Base-by-base conservation (phyloP, 2,888 invertebrate species). In the Onchidella celtica region DNA sequence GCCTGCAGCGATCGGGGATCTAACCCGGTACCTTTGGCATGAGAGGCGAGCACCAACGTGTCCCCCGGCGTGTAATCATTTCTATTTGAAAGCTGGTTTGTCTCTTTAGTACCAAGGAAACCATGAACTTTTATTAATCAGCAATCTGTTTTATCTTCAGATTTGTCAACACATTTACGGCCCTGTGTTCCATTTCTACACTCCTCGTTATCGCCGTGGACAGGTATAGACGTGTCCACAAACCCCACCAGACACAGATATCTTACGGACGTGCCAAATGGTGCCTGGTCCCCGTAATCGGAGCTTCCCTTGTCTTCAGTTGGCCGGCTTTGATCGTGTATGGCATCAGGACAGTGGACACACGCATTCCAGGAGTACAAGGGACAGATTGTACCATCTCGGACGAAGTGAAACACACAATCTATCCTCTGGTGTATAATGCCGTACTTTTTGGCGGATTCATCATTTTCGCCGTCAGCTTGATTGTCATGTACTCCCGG, bases 351-450 rank as follows among this genome's bases (percentile, higher is more conserved):
- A 77, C 85, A 21, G 86, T 87, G 0, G 82, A 86, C 2, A 86
- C 86, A 0, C 79, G 66, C 0, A 79, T 86, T 24, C 17, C 83
- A 0, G 85, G 86, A 9, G n/a, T 89, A 0, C 83, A 83, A 2
- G 90, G 89, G 3, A 84, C 77, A 24, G 89, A 90, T 77, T 90
- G 90, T 59, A 88, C 88, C 70, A 86, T 86, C 9, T 84, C 87
- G 14, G 85, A 88, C 69, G 79, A 79, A 9, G 77, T 83, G 17
- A 81, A 72, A 9, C 83, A 81, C 65, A 86, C 86, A 9, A 24
- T 84, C 0, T 86, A 85, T 55, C 87, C 89, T 9, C 84, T 87
- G 55, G 63, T 86, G 9, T 89, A 88, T 78, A 88, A 88, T 78
- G 70, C 73, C 4, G 57, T 87, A 4, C 84, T 88, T 14, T 87